A percentile compares a stretch with the other conserved stretches of the same genome.
These are phyloP conservation scores for Kuschelorhynchus macadamiae DNA, from an alignment of 2,888 invertebrate genomes.

Conservation along the genomic window DNA sequence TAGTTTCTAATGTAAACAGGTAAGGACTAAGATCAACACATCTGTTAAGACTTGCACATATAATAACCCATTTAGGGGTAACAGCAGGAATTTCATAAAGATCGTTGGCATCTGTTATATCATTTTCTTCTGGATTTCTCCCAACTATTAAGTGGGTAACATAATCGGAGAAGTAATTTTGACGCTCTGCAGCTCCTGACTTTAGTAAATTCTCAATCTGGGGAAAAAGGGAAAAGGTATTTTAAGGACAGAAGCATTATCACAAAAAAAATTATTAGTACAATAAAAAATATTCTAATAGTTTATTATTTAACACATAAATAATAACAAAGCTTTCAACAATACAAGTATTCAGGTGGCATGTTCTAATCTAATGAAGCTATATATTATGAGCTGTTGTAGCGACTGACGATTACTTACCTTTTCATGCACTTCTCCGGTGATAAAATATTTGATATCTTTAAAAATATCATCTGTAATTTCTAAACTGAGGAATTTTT, in stretches of 20 bases:
- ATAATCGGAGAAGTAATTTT: constrained; percentile 90
- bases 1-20: constrained; percentile 72
- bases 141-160: constrained; percentile 95
- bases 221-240: too few relatives aligned
- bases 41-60: constrained; percentile 75
- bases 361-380: too few relatives aligned
- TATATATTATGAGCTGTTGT: too few relatives aligned
- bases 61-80: constrained; percentile 87
- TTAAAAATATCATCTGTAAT: constrained; percentile 79
- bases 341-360: too few relatives aligned
- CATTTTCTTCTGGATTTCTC: constrained; percentile 86
- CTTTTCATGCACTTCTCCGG: constrained; percentile 83
- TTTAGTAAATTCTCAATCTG: constrained; percentile 85
- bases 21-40: constrained; percentile 82
- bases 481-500: constrained; percentile 68
- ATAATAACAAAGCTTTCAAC: too few relatives aligned
- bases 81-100: constrained; percentile 94
- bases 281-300: too few relatives aligned
- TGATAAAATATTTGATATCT: constrained; percentile 87
- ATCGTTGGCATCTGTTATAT: constrained; percentile 91
- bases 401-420: constrained; percentile 68
- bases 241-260: too few relatives aligned
- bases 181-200: constrained; percentile 89
- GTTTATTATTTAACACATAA: too few relatives aligned
- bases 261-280: too few relatives aligned